A percentile compares a stretch with the other conserved stretches of the same genome.
Evolutionary conservation across 2,888 invertebrate genomes (phyloP).

Genomic region (Salticus scenicus): DNA sequence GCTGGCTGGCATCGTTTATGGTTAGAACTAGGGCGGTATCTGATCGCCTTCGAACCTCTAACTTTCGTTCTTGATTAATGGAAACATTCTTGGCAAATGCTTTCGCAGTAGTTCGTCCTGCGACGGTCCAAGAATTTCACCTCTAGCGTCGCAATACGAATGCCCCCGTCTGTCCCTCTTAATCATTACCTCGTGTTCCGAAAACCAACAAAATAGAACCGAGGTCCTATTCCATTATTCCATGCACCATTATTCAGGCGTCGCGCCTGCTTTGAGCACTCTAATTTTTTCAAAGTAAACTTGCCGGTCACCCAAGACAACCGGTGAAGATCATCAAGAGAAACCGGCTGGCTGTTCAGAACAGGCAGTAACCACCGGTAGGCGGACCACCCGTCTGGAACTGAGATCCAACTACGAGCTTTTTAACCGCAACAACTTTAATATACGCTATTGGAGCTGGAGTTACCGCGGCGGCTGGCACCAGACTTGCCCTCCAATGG

Average conservation of each 20-base stretch:
- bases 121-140: constrained; percentile 82
- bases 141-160: constrained; percentile 81
- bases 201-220: constrained; percentile 56
- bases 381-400: constrained; percentile 73
- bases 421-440: constrained; percentile 84
- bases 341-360: constrained; percentile 64
- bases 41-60: constrained; percentile 83
- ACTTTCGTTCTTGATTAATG: constrained; percentile 83
- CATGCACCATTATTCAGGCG: constrained; percentile 57
- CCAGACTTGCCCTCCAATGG: constrained; percentile 83
- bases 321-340: constrained; percentile 52
- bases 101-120: constrained; percentile 81
- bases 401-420: constrained; percentile 81
- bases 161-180: constrained; percentile 76
- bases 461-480: constrained; percentile 85
- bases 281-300: constrained; percentile 55
- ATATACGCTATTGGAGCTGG: constrained; percentile 83
- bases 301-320: constrained; percentile 51
- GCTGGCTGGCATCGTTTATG: constrained; percentile 82
- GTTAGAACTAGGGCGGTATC: constrained; percentile 82
- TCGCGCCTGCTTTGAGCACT: constrained; percentile 55
- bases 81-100: constrained; percentile 83
- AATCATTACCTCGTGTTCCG: constrained; percentile 65
- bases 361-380: constrained; percentile 17
- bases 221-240: constrained; percentile 62